Base-by-base conservation (phyloP, 2,888 invertebrate species). In the Ganaspis brasiliensis region DNA sequence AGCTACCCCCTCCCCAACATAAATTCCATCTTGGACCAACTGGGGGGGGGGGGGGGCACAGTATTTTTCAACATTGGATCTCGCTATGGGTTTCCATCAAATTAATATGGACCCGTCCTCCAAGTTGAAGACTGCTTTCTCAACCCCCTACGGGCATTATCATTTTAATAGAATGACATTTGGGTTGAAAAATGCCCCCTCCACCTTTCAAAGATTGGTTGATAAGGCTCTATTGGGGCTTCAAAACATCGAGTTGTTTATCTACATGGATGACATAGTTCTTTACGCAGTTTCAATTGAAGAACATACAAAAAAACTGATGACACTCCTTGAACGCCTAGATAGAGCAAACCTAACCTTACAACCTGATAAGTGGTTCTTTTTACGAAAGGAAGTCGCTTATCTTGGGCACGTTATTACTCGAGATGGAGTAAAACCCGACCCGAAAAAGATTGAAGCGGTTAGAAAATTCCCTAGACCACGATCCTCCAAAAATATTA, bases 1-100 rank as follows among this genome's bases (percentile, higher is more conserved):
- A 14, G 16, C 2, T 70, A 70, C 14, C 57, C 74, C 0, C 19
- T 74, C 9, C 74, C 74, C 1, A 26, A 70, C 24, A 74, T 74
- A 1, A 12, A 21, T 8, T 12, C 63, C n/a, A 74, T 74, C n/a
- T 16, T 52, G 3, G 52, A 52, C 8, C 19, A 52, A 52, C 2
- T 52, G 45, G 45, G 45, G n/a, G n/a, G n/a, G n/a, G n/a, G 5
- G 35, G 35, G 45, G 45, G 2, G 45, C 45, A 45, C 0, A 45
- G n/a, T 45, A 45, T 6, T 45, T 45, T 45, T 45, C 45, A 1
- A 45, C 3, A 1, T n/a, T 45, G 1, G 45, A 45, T 45, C 45
- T 45, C n/a, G 45, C 45, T 10, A 45, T 45, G 45, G 45, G 45
- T 45, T n/a, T n/a, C n/a, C n/a, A n/a, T n/a, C n/a, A n/a, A n/a